These are phyloP conservation scores for Drosophila fungiperda DNA, from an alignment of 2,888 invertebrate species.

Conservation along the genomic window DNA sequence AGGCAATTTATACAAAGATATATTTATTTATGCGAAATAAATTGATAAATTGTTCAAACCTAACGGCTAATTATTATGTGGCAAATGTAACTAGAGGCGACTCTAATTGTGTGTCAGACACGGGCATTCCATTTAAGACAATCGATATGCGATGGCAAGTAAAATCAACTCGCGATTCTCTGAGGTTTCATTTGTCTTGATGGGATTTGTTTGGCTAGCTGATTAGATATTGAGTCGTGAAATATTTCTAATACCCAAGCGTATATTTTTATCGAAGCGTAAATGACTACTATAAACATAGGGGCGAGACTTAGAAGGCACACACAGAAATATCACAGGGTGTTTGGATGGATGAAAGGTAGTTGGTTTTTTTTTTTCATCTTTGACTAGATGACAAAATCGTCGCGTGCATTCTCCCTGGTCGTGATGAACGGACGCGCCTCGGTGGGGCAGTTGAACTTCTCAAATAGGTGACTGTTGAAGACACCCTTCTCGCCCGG, in stretches of 20 bases:
- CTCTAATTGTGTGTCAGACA: slow-evolving; percentile 31
- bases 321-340: slow-evolving; percentile 63
- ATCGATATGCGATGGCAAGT: slow-evolving; percentile 10
- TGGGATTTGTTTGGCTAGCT: slow-evolving; percentile 49
- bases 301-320: slow-evolving; percentile 57
- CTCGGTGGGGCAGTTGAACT: slow-evolving; percentile 81
- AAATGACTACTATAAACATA: slow-evolving; percentile 54
- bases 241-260: slow-evolving; percentile 32
- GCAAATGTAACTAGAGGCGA: slow-evolving; percentile 20
- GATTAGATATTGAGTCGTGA: slow-evolving; percentile 42
- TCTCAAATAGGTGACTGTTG: slow-evolving; percentile 70
- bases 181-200: slow-evolving; percentile 29
- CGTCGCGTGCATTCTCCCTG: slow-evolving; percentile 73
- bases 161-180: slow-evolving; percentile 1
- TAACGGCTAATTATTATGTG: slow-evolving; percentile 42
- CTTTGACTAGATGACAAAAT: slow-evolving; percentile 60
- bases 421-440: slow-evolving; percentile 82
- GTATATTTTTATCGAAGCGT: slow-evolving; percentile 52
- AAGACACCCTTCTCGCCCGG: slow-evolving; percentile 85
- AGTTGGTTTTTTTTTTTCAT: not conserved
- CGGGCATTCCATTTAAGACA: slow-evolving; percentile 29
- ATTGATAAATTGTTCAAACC: not conserved
- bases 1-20: not conserved
- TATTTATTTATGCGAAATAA: not conserved
- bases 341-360: slow-evolving; percentile 24